phyloP scores from a whole-genome alignment of 2,888 invertebrate genomes.

The Nemurella pictetii region DNA sequence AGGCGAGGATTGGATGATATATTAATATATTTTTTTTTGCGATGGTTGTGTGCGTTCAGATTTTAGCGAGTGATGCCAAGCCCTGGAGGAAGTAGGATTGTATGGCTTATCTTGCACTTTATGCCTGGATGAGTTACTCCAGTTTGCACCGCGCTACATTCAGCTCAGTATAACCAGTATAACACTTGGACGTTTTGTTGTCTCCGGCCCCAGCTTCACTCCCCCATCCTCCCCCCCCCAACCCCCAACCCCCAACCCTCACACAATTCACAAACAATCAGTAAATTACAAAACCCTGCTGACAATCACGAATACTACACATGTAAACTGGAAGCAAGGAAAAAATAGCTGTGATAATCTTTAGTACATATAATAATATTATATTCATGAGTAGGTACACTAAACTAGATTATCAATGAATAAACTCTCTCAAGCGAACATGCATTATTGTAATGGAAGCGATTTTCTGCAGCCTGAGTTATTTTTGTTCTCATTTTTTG shows the following conservation, averaged over 20 bases:
- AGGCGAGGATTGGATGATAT: neutral
- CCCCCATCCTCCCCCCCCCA: neutral
- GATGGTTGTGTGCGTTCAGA: neutral
- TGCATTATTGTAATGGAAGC: neutral
- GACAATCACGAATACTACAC: neutral
- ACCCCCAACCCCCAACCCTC: neutral
- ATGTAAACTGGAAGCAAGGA: neutral
- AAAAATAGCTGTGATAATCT: neutral
- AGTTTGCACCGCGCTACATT: neutral
- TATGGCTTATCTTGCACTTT: conserved; percentile 9
- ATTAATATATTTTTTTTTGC: neutral
- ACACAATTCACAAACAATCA: conserved; percentile 12
- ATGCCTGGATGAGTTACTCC: neutral
- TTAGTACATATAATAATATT: neutral
- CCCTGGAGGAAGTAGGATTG: neutral
- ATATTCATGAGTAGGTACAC: neutral
- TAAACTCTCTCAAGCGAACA: neutral
- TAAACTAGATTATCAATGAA: neutral
- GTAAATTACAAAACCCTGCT: neutral
- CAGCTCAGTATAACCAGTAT: neutral
- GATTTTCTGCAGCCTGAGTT: neutral
- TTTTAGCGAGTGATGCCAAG: neutral
- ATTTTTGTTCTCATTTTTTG: neutral
- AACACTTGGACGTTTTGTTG: neutral
- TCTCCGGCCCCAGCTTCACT: neutral